Evolutionary conservation across 2,797 vertebrate genomes (phyloP).

Genomic region (Tragelaphus oryx): DNA sequence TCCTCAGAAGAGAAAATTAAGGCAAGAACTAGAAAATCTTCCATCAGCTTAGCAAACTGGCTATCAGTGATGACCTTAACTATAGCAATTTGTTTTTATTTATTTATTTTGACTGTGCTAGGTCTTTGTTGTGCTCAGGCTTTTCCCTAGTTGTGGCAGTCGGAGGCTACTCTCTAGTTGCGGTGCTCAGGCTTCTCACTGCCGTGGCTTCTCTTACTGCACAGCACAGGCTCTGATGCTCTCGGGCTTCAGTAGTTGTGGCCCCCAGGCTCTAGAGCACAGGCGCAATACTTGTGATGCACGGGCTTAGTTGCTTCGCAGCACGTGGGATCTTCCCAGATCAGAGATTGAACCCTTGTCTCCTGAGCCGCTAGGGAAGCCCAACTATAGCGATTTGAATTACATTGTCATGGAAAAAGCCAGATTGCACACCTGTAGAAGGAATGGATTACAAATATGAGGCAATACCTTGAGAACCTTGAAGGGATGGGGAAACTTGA

Average conservation of each 20-base stretch:
- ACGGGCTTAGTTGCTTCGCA: not conserved
- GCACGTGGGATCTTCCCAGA: not conserved
- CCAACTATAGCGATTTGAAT: not conserved
- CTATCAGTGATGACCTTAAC: not conserved
- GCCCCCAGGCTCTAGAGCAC: not conserved
- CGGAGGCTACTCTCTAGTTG: not conserved
- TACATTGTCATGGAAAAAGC: not conserved
- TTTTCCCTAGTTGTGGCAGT: not conserved
- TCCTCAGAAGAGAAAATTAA: not conserved
- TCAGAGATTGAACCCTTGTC: not conserved
- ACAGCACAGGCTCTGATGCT: not conserved
- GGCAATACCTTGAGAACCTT: not conserved
- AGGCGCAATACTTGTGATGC: not conserved
- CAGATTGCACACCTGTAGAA: not conserved
- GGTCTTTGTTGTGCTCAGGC: not conserved
- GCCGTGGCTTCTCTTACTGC: not conserved
- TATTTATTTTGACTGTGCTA: not conserved
- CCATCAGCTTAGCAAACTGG: not conserved
- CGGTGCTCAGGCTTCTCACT: not conserved
- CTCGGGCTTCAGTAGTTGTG: not conserved
- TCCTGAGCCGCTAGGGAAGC: not conserved
- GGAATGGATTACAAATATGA: not conserved
- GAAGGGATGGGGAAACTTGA: not conserved
- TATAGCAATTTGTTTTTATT: not conserved
- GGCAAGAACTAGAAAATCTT: not conserved